phyloP scores from a whole-genome alignment of 2,888 invertebrate genomes.

The Campoplex nolae region DNA sequence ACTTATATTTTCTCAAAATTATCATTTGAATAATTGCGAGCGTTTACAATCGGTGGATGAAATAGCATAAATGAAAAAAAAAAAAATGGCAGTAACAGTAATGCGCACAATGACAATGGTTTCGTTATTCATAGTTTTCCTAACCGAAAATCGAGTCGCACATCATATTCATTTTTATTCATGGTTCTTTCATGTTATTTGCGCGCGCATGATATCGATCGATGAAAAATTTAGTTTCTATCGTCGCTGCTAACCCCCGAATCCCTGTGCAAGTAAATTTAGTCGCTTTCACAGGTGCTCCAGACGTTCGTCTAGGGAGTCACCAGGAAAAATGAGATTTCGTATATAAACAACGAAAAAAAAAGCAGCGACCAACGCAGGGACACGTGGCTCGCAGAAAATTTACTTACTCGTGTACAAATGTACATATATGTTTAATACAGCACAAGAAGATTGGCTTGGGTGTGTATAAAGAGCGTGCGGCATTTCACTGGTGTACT shows the following conservation, averaged over 20 bases:
- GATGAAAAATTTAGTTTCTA: slow-evolving; percentile 66
- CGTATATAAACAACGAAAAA: slow-evolving; percentile 39
- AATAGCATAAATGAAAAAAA: background rate
- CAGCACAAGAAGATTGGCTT: slow-evolving; percentile 40
- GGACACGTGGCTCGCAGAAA: slow-evolving; percentile 38
- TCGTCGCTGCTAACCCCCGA: slow-evolving; percentile 5
- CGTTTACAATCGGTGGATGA: too few species aligned
- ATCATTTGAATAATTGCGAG: too few species aligned
- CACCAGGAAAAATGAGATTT: slow-evolving; percentile 73
- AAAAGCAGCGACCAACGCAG: background rate
- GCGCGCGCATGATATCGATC: slow-evolving; percentile 38
- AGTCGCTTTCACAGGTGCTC: slow-evolving; percentile 57
- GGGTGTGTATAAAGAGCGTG: background rate
- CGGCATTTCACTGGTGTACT: too few species aligned
- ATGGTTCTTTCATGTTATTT: background rate
- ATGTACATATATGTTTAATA: slow-evolving; percentile 49
- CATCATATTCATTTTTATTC: slow-evolving; percentile 24
- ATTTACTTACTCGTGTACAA: slow-evolving; percentile 27
- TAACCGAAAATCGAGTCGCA: slow-evolving; percentile 2
- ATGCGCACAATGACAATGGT: background rate
- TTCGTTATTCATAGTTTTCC: slow-evolving; percentile 5
- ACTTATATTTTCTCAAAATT: too few species aligned
- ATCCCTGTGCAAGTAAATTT: slow-evolving; percentile 34
- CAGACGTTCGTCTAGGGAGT: slow-evolving; percentile 71
- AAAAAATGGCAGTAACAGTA: background rate